A percentile compares a stretch with the other conserved stretches of the same genome.
Conservation (phyloP, 2,888 invertebrate genomes). For the Chalcosyrphus nemorum region DNA sequence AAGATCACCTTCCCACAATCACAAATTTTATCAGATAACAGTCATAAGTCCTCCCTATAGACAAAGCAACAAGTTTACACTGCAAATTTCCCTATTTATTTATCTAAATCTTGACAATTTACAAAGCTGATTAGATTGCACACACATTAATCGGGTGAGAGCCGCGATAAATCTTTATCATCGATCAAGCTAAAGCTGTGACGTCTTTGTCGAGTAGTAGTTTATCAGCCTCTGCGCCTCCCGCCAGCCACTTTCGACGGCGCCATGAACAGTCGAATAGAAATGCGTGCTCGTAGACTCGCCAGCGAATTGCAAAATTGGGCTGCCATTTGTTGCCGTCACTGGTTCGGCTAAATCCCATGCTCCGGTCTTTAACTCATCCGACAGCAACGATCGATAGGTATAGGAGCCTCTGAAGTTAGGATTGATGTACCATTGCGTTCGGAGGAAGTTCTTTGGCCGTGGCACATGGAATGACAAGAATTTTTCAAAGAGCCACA, state of each 20-base stretch:
- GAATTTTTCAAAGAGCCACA: slow-evolving; percentile 78
- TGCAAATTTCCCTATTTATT: background rate
- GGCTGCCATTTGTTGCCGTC: slow-evolving; percentile 77
- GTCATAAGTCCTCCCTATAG: no score
- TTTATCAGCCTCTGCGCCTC: slow-evolving; percentile 86
- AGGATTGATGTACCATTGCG: slow-evolving; percentile 86
- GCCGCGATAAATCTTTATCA: background rate
- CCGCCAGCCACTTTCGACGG: slow-evolving; percentile 88
- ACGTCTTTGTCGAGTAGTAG: slow-evolving; percentile 75
- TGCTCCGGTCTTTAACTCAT: slow-evolving; percentile 84
- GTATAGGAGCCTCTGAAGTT: slow-evolving; percentile 86
- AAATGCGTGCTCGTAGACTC: slow-evolving; percentile 86
- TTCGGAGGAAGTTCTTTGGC: slow-evolving; percentile 81
- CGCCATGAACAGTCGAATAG: slow-evolving; percentile 88
- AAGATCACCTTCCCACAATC: no score
- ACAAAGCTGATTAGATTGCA: slow-evolving; percentile 7
- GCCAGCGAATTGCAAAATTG: slow-evolving; percentile 86
- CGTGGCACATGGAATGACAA: slow-evolving; percentile 75
- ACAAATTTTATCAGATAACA: no score
- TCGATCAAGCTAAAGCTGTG: slow-evolving; percentile 74
- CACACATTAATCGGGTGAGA: background rate
- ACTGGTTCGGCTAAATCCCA: slow-evolving; percentile 84
- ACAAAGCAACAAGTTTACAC: background rate
- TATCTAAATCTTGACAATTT: background rate
- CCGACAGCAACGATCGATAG: slow-evolving; percentile 84